Base-by-base conservation (phyloP, 2,113 vertebrate genomes). In the Acinonyx jubatus region DNA sequence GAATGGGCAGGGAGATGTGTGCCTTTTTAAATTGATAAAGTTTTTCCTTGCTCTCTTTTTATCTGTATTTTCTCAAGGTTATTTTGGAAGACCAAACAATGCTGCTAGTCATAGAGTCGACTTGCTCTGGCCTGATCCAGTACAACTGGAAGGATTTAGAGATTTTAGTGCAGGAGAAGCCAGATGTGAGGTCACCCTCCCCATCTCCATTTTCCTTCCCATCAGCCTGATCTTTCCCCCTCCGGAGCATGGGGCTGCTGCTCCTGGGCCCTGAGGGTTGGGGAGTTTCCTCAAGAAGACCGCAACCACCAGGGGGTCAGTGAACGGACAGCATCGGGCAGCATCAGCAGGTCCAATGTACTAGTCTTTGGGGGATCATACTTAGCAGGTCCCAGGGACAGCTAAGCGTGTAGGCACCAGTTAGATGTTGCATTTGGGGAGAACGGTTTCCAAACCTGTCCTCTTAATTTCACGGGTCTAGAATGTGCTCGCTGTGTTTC, bases 21-120 rank as follows among this genome's bases (percentile, higher is more conserved):
- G 48, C 68, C 78, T 85, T 93, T 92, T 89, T 65, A 65, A 95
- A 52, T 73, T 48, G 79, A 82, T 96, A 89, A 41, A 9, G 19
- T 79, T 92, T 95, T 93, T 45, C 92, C 27, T 74, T 82, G 68
- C 36, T 94, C 65, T 95, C 63, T 18, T 83, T 86, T 83, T 87
- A 84, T 96, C 90, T 92, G 69, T 89, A 61, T 80, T 92, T 91
- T 97, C 94, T 97, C 96, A 97, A 95, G 97, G 97, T 93, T 83
- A 66, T 45, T 92, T 18, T 45, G 52, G 78, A 78, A 96, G 68
- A 80, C 74, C 80, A 94, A 81, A 95, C 94, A 97, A 66, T 85
- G 79, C 69, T 41, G 12, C 90, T 31, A 92, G 90, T 97, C 83
- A 96, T 36, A 31, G 86, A 79, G 63, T 36, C 76, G 83, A 55